These are phyloP conservation scores for Mythimna impura DNA, from an alignment of 2,888 invertebrate genomes.

Conservation along the genomic window DNA sequence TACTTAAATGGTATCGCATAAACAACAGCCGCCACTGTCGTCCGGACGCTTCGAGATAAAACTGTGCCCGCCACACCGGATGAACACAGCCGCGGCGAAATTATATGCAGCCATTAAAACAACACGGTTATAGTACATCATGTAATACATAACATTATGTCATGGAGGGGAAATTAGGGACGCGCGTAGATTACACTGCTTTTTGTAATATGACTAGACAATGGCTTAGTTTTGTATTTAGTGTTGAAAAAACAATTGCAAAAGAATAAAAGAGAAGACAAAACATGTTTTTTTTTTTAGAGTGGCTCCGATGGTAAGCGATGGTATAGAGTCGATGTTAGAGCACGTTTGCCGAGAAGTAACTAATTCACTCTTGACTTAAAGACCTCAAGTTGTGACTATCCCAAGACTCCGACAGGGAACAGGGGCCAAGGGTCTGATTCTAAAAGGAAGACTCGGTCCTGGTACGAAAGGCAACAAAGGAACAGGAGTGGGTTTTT, in stretches of 20 bases:
- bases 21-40: neutral
- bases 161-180: constrained; percentile 32
- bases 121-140: constrained; percentile 34
- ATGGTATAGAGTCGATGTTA: no score
- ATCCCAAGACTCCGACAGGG: no score
- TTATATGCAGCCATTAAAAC: constrained; percentile 64
- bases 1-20: constrained; percentile 25
- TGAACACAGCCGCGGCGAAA: constrained; percentile 53
- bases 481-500: no score
- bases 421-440: no score
- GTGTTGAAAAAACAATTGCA: neutral
- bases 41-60: constrained; percentile 66
- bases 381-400: no score
- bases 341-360: no score
- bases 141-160: constrained; percentile 36
- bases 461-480: no score
- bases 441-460: no score
- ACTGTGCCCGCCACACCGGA: constrained; percentile 63
- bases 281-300: neutral
- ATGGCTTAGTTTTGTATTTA: neutral
- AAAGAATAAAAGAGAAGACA: no score
- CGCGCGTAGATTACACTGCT: constrained; percentile 17
- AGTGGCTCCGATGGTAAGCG: no score
- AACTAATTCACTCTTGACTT: no score
- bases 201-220: constrained; percentile 13